These are phyloP conservation scores for Uloborus diversus DNA, from an alignment of 1,140 invertebrate genomes.

Conservation along the genomic window DNA sequence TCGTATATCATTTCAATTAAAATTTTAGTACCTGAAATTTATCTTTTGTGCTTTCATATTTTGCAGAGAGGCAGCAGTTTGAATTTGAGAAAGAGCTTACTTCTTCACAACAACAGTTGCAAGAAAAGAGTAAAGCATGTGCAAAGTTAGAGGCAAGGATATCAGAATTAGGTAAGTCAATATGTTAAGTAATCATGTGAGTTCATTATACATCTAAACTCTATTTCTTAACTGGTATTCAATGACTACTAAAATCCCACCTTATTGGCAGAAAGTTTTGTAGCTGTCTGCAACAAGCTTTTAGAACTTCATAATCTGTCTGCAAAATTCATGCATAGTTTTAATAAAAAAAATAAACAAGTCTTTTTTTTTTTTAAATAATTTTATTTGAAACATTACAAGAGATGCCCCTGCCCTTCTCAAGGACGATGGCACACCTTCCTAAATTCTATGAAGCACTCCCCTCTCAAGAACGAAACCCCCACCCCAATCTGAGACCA, in stretches of 20 bases:
- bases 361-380: neutral
- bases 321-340: neutral
- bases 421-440: too few relatives aligned
- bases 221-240: neutral
- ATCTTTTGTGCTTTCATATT: neutral
- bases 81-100: conserved; percentile 33
- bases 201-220: neutral
- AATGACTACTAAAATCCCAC: neutral
- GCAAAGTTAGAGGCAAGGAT: conserved; percentile 20
- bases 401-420: too few relatives aligned
- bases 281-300: neutral
- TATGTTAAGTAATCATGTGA: neutral
- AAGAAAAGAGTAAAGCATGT: conserved; percentile 38
- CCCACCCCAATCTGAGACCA: too few relatives aligned
- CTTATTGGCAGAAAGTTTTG: neutral
- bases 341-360: neutral
- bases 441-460: too few relatives aligned
- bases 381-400: too few relatives aligned
- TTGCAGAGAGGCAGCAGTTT: conserved; percentile 30
- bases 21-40: neutral
- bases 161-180: conserved; percentile 16
- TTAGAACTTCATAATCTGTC: neutral
- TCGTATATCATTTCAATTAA: neutral
- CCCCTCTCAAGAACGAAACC: too few relatives aligned
- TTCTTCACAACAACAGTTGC: neutral